These are phyloP conservation scores for Lasioglossum pauxillum DNA, from an alignment of 2,888 invertebrate genomes.

Conservation along the genomic window DNA sequence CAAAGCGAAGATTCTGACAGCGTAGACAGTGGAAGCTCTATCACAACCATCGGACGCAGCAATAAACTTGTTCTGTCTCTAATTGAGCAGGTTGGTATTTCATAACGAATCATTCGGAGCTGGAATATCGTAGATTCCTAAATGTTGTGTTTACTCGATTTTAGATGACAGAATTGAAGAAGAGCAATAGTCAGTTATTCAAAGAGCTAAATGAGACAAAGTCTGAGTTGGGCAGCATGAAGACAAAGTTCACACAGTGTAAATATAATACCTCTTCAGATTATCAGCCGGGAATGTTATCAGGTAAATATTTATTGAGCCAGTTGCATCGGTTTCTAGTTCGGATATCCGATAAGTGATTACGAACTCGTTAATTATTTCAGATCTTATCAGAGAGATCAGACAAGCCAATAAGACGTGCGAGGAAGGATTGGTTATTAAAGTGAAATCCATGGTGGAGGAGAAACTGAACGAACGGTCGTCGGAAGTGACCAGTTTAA, in stretches of 20 bases:
- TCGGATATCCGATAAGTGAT: background rate
- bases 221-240: conserved; percentile 85
- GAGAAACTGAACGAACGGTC: conserved; percentile 74
- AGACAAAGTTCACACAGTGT: conserved; percentile 77
- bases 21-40: conserved; percentile 83
- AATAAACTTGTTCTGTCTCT: conserved; percentile 88
- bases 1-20: conserved; percentile 87
- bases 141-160: conserved; percentile 26
- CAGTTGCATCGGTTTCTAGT: background rate
- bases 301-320: conserved; percentile 73
- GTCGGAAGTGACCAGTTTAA: conserved; percentile 76
- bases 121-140: background rate
- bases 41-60: conserved; percentile 86
- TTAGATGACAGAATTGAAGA: conserved; percentile 86
- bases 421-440: conserved; percentile 81
- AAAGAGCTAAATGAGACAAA: conserved; percentile 91
- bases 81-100: conserved; percentile 88
- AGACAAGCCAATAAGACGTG: conserved; percentile 81
- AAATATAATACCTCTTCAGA: conserved; percentile 77
- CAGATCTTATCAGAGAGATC: conserved; percentile 83
- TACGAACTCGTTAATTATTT: conserved; percentile 34
- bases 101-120: background rate
- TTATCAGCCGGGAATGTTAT: conserved; percentile 83
- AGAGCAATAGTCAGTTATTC: conserved; percentile 90
- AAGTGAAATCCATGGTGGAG: conserved; percentile 79